Percentiles rank a stretch among this genome's conserved stretches.
phyloP scores from a whole-genome alignment of 2,797 vertebrate species.

The Gallinago stenura region DNA sequence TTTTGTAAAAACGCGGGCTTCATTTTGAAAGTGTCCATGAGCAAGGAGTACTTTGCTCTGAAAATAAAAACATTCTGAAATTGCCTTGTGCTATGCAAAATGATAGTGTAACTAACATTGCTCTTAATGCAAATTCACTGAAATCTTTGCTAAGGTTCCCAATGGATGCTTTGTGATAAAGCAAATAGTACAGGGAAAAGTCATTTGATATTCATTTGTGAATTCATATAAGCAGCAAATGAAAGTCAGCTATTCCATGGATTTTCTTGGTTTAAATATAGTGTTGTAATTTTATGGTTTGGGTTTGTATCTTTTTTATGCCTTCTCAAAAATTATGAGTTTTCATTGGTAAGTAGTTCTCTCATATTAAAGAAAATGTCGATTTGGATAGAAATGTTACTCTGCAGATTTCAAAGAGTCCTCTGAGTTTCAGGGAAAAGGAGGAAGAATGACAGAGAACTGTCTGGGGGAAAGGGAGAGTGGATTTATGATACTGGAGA shows the following conservation, averaged over 20 bases:
- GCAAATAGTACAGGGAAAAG: background rate
- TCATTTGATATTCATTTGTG: background rate
- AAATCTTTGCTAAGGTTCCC: slow-evolving; percentile 10
- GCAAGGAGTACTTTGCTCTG: background rate
- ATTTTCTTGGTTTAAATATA: background rate
- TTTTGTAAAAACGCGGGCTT: background rate
- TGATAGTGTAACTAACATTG: background rate
- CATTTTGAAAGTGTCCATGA: background rate
- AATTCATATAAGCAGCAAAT: background rate
- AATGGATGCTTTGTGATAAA: background rate
- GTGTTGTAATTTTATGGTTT: background rate
- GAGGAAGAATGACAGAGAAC: background rate
- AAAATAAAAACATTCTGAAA: background rate
- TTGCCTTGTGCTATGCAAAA: background rate
- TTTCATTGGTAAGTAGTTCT: background rate
- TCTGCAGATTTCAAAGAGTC: background rate
- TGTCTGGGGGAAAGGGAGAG: background rate
- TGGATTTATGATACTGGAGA: fast-evolving
- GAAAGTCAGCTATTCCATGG: background rate
- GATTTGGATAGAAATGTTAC: background rate
- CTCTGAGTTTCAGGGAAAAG: background rate
- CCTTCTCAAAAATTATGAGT: background rate
- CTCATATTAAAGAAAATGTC: background rate
- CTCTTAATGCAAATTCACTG: background rate
- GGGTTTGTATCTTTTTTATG: background rate